Conservation (phyloP, 2,113 vertebrate species). For the Marmota monax region DNA sequence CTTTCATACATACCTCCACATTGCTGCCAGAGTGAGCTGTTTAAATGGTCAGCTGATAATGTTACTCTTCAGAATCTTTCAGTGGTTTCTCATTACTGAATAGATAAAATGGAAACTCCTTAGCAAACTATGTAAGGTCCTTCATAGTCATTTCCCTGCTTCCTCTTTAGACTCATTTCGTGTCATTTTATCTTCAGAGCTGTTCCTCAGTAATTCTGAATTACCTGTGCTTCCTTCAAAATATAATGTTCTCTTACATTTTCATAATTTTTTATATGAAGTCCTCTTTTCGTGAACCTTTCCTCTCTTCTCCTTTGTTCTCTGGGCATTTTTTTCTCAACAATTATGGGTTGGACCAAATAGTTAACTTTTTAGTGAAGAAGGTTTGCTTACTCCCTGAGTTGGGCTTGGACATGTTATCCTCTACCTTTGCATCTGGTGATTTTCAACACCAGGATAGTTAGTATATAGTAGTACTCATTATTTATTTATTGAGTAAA, state of each 20-base stretch:
- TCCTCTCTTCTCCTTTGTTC: background rate
- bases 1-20: background rate
- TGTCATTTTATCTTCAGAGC: constrained; percentile 2
- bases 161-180: background rate
- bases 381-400: background rate
- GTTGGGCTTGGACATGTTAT: background rate
- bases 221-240: constrained; percentile 25
- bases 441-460: constrained; percentile 13
- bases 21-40: constrained; percentile 28
- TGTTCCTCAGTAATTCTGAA: constrained; percentile 30
- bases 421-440: background rate
- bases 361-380: constrained; percentile 17
- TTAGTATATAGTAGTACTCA: background rate
- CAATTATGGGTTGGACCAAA: background rate
- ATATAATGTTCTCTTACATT: background rate
- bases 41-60: background rate
- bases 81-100: background rate
- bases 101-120: constrained; percentile 39
- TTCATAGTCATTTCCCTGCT: background rate
- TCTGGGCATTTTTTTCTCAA: background rate
- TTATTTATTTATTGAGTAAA: constrained; percentile 30
- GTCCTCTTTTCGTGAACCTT: background rate
- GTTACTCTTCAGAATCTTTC: constrained; percentile 48
- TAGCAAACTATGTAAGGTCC: background rate
- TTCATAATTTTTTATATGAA: background rate